Evolutionary conservation across 2,888 invertebrate species (phyloP).

Genomic region (Acanthococcus lagerstroemiae): DNA sequence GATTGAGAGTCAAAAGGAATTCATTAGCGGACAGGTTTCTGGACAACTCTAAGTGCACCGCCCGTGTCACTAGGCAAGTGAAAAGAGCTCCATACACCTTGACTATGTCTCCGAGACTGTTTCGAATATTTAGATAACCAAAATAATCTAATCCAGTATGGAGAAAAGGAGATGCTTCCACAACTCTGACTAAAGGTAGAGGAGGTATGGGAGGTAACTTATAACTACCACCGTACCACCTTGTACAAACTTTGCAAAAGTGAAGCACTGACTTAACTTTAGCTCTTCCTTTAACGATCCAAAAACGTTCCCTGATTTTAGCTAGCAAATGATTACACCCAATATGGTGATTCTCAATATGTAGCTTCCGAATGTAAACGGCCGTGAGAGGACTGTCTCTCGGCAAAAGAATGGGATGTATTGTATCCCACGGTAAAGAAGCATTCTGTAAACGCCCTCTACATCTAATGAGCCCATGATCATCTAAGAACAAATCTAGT

Average conservation of each 20-base stretch:
- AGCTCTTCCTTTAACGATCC: background rate
- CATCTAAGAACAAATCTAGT: background rate
- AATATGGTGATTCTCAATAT: background rate
- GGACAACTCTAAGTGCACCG: background rate
- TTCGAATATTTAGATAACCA: background rate
- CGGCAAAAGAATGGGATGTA: constrained; percentile 1
- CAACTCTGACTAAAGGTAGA: background rate
- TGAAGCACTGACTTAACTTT: background rate
- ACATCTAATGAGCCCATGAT: background rate
- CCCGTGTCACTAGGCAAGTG: constrained; percentile 2
- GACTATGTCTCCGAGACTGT: background rate
- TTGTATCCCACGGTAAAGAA: background rate
- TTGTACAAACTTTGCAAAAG: background rate
- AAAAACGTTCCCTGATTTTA: background rate
- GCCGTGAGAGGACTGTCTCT: background rate
- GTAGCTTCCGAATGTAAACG: background rate
- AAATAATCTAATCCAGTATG: background rate
- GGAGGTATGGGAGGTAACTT: background rate
- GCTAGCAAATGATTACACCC: background rate
- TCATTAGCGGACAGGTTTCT: background rate
- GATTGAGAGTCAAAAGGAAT: background rate
- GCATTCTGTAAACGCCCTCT: background rate
- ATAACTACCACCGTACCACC: constrained; percentile 4
- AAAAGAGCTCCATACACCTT: background rate
- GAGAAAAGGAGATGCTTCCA: background rate